A percentile compares a stretch with the other conserved stretches of the same genome.
Evolutionary conservation across 2,797 vertebrate genomes (phyloP).

Genomic region (Malacoraja senta): DNA sequence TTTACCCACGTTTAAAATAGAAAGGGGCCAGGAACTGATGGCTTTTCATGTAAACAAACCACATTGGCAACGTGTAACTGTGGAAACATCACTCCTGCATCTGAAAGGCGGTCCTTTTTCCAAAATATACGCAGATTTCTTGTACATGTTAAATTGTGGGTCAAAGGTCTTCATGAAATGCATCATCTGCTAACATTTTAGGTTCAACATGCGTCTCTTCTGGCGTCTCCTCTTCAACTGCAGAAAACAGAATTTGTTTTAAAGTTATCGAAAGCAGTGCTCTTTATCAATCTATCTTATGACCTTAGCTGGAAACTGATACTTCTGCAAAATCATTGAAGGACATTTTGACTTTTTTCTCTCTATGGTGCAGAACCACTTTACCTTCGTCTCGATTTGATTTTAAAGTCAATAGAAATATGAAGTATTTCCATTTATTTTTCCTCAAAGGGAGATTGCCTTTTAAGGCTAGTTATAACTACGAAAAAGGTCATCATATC

Average conservation of each 20-base stretch:
- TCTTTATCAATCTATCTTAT: not conserved
- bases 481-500: not conserved
- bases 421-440: not conserved
- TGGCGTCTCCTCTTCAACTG: constrained; percentile 44
- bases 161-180: constrained; percentile 56
- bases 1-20: constrained; percentile 6
- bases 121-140: not conserved
- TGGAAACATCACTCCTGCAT: not conserved
- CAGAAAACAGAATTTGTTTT: not conserved
- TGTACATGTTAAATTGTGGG: constrained; percentile 44
- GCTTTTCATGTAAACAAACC: constrained; percentile 24
- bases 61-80: not conserved
- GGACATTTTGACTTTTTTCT: not conserved
- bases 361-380: not conserved
- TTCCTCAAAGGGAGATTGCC: too few species aligned
- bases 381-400: not conserved
- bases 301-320: not conserved
- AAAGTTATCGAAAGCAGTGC: not conserved
- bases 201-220: constrained; percentile 32
- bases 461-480: not conserved
- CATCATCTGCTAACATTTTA: constrained; percentile 39
- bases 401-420: not conserved
- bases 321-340: not conserved
- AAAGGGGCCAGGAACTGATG: not conserved
- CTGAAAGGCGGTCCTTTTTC: not conserved